Evolutionary conservation across 2,888 invertebrate species (phyloP), one percentile per base, ranked within the genome.

Genomic region (Phengaris arion): DNA sequence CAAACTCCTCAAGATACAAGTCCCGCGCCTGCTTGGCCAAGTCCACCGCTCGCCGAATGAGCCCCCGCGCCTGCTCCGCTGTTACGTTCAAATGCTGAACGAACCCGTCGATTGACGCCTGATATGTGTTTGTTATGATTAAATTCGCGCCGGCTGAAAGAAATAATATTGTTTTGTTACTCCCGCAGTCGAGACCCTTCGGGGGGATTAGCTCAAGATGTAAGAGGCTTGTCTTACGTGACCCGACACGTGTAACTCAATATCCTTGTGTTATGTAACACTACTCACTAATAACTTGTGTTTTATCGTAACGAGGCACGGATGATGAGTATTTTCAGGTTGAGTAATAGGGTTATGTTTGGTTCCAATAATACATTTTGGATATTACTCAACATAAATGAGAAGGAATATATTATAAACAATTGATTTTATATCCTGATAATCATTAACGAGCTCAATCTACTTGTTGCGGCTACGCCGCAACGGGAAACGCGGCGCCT

Each of bases 81-180:
- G 94, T 94, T 75, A 98, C 86, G 48, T 95, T 95, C 78, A 98
- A 91, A 89, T 97, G 95, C 85, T 96, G 94, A 83, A 95, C 92
- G 85, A 98, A 97, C 7, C 98, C 96, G 75, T 95, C 95, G 76
- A 96, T 93, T 75, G 96, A 96, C 6, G 98, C 97, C 92, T 99
- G 98, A 89, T 98, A 99, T 68, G 98, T 98, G 83, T 97, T 97
- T 59, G 98, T 98, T 84, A 96, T 95, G 82, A 99, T 96, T 77
- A 98, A 91, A 84, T 98, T 96, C 64, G 98, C 96, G 35, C 98
- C 98, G 85, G 97, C 98, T 95, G 92, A 77, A 79, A 75, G 8
- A n/a, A 52, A 35, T 69, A 55, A 7, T 48, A 57, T 64, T 52
- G 13, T 69, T 72, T 51, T 48, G 8, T 75, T 46, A 69, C 15